Conservation (phyloP, 2,797 vertebrate species). For the Lepidocolaptes lacrymiger region DNA sequence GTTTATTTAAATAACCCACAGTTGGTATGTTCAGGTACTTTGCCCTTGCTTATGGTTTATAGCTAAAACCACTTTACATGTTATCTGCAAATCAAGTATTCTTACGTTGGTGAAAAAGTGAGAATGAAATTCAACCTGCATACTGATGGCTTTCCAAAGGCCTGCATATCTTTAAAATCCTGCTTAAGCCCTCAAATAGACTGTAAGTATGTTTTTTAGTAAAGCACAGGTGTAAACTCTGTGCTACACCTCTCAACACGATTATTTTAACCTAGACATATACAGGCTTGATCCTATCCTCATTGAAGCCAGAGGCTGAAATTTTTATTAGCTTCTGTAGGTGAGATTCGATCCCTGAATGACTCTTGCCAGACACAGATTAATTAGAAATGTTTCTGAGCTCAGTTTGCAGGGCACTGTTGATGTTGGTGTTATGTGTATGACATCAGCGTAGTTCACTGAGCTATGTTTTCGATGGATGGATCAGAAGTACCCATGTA, state of each 20-base stretch:
- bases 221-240: neutral
- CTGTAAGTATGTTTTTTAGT: neutral
- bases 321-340: neutral
- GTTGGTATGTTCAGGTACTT: neutral
- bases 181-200: neutral
- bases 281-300: neutral
- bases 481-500: neutral
- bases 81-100: neutral
- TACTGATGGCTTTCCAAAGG: neutral
- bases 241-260: neutral
- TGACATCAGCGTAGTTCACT: neutral
- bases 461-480: neutral
- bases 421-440: neutral
- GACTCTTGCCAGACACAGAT: neutral
- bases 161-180: neutral
- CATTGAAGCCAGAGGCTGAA: neutral
- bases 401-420: neutral
- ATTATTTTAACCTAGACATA: neutral
- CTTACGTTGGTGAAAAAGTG: neutral
- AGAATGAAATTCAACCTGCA: neutral
- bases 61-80: neutral
- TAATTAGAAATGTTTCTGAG: neutral
- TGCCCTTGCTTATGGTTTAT: neutral
- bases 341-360: neutral
- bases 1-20: neutral